phyloP scores from a whole-genome alignment of 2,113 vertebrate genomes.

The Asarcornis scutulata region DNA sequence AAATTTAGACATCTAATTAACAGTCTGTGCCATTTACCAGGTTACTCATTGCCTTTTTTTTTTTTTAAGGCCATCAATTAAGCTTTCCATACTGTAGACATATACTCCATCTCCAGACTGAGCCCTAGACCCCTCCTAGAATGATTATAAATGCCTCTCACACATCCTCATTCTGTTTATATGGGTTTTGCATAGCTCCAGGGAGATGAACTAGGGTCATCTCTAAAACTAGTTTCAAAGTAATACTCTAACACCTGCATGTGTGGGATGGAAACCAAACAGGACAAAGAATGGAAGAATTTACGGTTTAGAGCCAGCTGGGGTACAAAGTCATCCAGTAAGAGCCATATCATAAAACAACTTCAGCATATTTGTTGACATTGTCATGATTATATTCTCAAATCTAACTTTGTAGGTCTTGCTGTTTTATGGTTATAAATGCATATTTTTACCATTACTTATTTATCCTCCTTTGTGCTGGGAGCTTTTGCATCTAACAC shows the following conservation, averaged over 20 bases:
- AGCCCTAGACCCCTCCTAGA: neutral
- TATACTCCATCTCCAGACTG: neutral
- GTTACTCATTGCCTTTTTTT: neutral
- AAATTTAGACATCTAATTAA: conserved; percentile 68
- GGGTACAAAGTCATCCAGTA: neutral
- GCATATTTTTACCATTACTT: neutral
- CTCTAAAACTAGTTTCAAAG: neutral
- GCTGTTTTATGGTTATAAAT: neutral
- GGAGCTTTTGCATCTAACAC: neutral
- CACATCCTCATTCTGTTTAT: neutral
- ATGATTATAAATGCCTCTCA: neutral
- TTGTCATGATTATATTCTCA: neutral
- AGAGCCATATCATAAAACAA: neutral
- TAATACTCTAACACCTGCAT: neutral
- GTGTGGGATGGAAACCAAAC: neutral
- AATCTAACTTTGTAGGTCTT: neutral
- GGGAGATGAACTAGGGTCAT: neutral
- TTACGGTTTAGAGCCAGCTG: neutral
- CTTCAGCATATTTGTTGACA: neutral
- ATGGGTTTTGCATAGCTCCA: neutral
- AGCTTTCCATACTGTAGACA: conserved; percentile 5
- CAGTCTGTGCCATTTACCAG: conserved; percentile 47
- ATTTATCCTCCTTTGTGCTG: neutral
- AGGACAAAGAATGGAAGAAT: neutral
- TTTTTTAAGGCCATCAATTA: neutral